These are phyloP conservation scores for Sphecodes monilicornis DNA, from an alignment of 2,888 invertebrate species.

Conservation along the genomic window DNA sequence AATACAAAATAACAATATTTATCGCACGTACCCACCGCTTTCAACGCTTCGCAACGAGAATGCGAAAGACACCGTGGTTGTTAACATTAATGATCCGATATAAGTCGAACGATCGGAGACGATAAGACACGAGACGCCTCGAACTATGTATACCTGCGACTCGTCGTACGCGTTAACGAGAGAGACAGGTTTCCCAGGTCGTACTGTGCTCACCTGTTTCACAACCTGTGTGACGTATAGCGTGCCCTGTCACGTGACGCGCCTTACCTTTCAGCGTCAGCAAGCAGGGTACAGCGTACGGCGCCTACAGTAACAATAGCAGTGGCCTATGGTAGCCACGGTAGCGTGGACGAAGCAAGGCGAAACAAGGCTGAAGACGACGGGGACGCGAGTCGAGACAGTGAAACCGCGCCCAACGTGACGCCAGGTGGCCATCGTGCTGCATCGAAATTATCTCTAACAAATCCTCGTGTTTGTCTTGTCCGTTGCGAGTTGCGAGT, in stretches of 20 bases:
- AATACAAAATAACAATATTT: too few species aligned
- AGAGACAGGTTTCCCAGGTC: constrained; percentile 31
- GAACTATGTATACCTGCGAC: neutral
- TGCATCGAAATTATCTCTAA: constrained; percentile 24
- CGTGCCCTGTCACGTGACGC: constrained; percentile 79
- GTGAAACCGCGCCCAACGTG: constrained; percentile 82
- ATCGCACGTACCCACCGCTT: too few species aligned
- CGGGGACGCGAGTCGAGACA: constrained; percentile 46
- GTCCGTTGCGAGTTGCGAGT: neutral
- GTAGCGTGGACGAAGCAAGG: constrained; percentile 55
- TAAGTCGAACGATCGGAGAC: neutral
- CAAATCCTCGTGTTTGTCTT: neutral
- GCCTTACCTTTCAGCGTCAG: constrained; percentile 64
- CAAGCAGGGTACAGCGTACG: constrained; percentile 63
- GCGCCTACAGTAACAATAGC: constrained; percentile 47
- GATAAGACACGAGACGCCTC: neutral
- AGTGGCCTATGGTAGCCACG: constrained; percentile 39
- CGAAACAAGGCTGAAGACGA: constrained; percentile 46
- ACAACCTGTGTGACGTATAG: constrained; percentile 82
- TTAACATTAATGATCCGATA: neutral
- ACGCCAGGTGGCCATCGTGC: constrained; percentile 73
- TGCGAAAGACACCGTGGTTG: too few species aligned
- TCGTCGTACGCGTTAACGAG: neutral
- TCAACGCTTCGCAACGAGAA: too few species aligned
- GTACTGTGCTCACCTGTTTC: constrained; percentile 80